Conservation (phyloP, 2,113 vertebrate genomes). For the Labeo rohita region DNA sequence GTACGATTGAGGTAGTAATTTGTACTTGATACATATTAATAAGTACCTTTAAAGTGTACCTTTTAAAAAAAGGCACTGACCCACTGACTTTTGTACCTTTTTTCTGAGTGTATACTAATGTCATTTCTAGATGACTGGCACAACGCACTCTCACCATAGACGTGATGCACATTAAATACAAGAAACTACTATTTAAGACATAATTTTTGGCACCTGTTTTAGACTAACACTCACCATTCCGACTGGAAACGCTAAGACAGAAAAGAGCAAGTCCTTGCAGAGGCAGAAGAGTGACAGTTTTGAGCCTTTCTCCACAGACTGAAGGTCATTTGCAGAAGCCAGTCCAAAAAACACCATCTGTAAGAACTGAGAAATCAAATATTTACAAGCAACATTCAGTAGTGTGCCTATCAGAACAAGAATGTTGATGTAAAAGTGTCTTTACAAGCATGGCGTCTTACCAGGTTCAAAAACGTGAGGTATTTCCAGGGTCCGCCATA, state of each 20-base stretch:
- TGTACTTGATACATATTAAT: too few species aligned
- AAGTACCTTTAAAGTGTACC: background rate
- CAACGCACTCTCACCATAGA: background rate
- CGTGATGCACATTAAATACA: background rate
- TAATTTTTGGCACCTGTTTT: background rate
- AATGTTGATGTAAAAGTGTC: background rate
- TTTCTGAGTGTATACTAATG: background rate
- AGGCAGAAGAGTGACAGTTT: constrained; percentile 52
- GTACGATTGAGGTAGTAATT: too few species aligned
- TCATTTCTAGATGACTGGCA: background rate
- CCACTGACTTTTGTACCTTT: too few species aligned
- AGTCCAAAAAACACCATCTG: constrained; percentile 75
- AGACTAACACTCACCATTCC: constrained; percentile 69
- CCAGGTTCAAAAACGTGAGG: constrained; percentile 80
- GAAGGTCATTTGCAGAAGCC: constrained; percentile 68
- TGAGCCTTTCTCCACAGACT: constrained; percentile 45
- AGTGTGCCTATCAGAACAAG: background rate
- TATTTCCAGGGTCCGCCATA: constrained; percentile 81
- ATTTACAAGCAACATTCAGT: background rate
- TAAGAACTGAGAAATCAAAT: constrained; percentile 66
- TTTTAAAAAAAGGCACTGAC: too few species aligned
- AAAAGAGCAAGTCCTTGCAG: constrained; percentile 72
- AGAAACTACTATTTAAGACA: background rate
- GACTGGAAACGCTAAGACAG: constrained; percentile 76
- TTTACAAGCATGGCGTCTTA: constrained; percentile 53